A percentile compares a stretch with the other conserved stretches of the same genome.
phyloP scores from a whole-genome alignment of 2,113 vertebrate genomes.

The Podarcis raffonei region DNA sequence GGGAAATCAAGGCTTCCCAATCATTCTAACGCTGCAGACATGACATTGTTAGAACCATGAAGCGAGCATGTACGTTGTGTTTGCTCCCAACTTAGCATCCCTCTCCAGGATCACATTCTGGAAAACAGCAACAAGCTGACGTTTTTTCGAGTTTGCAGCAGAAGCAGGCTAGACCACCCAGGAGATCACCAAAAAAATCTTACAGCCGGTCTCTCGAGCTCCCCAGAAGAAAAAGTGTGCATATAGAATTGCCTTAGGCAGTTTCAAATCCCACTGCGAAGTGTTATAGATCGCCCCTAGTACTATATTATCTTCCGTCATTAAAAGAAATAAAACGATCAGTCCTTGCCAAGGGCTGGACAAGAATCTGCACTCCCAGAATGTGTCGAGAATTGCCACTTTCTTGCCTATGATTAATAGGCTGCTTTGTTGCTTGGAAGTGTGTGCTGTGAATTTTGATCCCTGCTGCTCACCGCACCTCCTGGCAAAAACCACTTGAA shows the following conservation, averaged over 20 bases:
- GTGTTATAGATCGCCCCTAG: too few relatives aligned
- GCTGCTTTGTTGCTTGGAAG: neutral
- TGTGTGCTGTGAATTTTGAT: neutral
- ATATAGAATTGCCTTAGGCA: neutral
- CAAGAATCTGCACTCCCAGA: neutral
- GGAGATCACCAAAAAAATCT: neutral
- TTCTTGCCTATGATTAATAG: neutral
- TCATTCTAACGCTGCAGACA: neutral
- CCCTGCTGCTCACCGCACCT: accelerated
- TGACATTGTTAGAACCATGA: neutral
- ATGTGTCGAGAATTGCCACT: neutral
- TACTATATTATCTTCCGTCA: neutral
- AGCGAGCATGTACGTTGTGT: neutral
- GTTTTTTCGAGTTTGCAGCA: neutral
- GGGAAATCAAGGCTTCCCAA: neutral
- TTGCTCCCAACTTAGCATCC: neutral
- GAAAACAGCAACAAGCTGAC: neutral
- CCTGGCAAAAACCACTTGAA: neutral
- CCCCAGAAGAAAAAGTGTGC: neutral
- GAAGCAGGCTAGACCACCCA: neutral
- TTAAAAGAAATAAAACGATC: neutral
- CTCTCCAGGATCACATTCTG: neutral
- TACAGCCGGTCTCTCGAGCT: neutral
- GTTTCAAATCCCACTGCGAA: neutral
- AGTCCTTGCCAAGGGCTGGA: neutral